phyloP scores from a whole-genome alignment of 2,797 vertebrate genomes.

The Xiphorhynchus erythropygius region DNA sequence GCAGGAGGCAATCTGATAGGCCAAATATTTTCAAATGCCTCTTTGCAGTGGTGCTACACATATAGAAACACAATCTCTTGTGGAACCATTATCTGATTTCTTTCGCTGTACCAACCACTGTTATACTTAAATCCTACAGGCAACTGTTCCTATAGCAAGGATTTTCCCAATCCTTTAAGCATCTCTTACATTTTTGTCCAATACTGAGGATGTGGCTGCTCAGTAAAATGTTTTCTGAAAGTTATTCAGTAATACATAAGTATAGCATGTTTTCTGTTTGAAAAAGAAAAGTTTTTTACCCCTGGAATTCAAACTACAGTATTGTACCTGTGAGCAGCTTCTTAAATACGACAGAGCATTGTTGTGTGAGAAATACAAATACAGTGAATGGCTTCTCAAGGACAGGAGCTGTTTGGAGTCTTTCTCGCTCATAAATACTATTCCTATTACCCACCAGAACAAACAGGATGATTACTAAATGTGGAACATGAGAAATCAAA shows the following conservation, averaged over 20 bases:
- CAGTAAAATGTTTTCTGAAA: background rate
- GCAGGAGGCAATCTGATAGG: background rate
- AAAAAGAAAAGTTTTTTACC: background rate
- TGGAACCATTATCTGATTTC: background rate
- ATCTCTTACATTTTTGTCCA: background rate
- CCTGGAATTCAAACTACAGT: background rate
- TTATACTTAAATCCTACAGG: background rate
- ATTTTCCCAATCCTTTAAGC: background rate
- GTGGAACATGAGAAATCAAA: slow-evolving; percentile 46
- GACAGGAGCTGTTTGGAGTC: background rate
- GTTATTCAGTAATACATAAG: background rate
- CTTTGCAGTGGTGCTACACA: background rate
- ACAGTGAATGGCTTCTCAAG: slow-evolving; percentile 39
- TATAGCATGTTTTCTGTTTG: background rate
- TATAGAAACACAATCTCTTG: background rate
- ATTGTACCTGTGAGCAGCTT: background rate
- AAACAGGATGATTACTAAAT: slow-evolving; percentile 9
- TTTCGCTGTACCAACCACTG: background rate
- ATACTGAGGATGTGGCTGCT: background rate
- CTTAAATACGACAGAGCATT: background rate
- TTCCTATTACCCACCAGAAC: slow-evolving; percentile 29
- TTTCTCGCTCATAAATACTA: slow-evolving; percentile 18
- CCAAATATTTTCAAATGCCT: background rate
- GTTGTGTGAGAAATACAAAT: background rate
- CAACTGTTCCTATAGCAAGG: background rate